Evolutionary conservation across 2,797 vertebrate species (phyloP).

Genomic region (Linurgus olivaceus): DNA sequence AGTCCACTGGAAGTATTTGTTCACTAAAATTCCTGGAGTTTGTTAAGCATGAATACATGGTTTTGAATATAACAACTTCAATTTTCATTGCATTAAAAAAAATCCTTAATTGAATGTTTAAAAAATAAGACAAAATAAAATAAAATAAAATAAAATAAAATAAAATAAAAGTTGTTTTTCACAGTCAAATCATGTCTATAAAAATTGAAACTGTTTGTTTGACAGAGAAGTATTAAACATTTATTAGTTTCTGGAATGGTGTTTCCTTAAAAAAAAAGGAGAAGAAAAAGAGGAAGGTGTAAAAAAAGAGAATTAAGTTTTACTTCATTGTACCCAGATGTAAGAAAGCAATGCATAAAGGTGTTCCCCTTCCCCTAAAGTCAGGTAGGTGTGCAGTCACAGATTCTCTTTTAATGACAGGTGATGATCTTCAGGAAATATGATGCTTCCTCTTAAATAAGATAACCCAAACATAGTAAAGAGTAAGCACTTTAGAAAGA

Average conservation of each 20-base stretch:
- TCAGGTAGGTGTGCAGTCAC: background rate
- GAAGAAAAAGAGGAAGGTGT: fast-evolving
- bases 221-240: background rate
- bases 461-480: background rate
- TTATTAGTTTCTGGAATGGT: background rate
- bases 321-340: background rate
- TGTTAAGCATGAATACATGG: conserved; percentile 80
- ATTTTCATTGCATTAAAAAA: conserved; percentile 87
- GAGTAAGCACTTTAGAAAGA: background rate
- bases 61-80: conserved; percentile 84
- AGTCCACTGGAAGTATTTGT: conserved; percentile 83
- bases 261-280: background rate
- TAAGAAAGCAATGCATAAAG: background rate
- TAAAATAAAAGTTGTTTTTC: background rate
- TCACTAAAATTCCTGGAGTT: conserved; percentile 77
- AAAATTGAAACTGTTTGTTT: background rate
- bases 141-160: too few relatives aligned
- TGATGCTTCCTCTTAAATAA: background rate
- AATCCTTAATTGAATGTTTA: conserved; percentile 67
- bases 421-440: background rate
- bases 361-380: background rate
- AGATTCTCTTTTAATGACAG: background rate
- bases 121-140: background rate
- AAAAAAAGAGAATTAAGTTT: background rate
- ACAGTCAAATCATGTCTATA: background rate